Evolutionary conservation across 2,888 invertebrate genomes (phyloP).

Genomic region (Eueremaeus valkanovi): DNA sequence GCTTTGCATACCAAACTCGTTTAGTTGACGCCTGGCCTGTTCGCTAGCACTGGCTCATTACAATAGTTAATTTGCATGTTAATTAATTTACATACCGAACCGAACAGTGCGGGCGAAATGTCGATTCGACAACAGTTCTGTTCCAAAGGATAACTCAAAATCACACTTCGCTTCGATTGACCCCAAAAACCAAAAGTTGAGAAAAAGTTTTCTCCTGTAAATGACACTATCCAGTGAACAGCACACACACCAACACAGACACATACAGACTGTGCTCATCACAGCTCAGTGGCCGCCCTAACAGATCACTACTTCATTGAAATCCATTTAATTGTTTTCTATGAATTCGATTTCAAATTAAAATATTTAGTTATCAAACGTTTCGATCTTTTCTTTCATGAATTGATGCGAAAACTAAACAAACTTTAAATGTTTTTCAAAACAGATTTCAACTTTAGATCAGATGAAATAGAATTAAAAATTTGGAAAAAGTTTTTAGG

Average conservation of each 20-base stretch:
- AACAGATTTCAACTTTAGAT: no score
- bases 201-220: conserved; percentile 34
- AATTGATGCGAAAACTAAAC: not conserved
- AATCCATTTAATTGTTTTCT: conserved; percentile 18
- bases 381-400: conserved; percentile 6
- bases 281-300: conserved; percentile 23
- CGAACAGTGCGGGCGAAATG: conserved; percentile 23
- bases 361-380: not conserved
- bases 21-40: conserved; percentile 11
- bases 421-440: not conserved
- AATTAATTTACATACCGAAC: conserved; percentile 35
- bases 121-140: not conserved
- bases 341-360: not conserved
- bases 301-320: not conserved
- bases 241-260: not conserved
- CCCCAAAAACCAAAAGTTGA: conserved; percentile 30
- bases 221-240: conserved; percentile 33
- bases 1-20: conserved; percentile 26
- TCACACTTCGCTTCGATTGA: conserved; percentile 31
- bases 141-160: conserved; percentile 21
- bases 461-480: no score
- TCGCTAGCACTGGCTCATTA: conserved; percentile 24
- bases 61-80: conserved; percentile 36
- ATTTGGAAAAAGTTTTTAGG: no score
- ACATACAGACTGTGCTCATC: conserved; percentile 2